A percentile compares a stretch with the other conserved stretches of the same genome.
phyloP scores from a whole-genome alignment of 2,113 vertebrate species.

The Bungarus multicinctus region DNA sequence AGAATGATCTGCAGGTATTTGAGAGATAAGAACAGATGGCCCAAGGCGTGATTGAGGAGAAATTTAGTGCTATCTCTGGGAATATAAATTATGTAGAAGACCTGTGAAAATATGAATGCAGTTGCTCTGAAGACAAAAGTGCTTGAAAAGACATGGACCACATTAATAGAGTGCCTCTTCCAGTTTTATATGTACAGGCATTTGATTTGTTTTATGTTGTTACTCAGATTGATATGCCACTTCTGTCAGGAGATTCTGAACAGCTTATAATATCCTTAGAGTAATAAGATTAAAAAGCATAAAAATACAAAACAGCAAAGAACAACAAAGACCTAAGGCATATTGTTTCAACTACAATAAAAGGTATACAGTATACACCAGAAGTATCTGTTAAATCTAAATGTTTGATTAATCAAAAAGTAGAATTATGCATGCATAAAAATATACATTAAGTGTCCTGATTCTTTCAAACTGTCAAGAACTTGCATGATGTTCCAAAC shows the following conservation, averaged over 20 bases:
- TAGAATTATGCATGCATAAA: background rate
- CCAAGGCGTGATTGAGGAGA: too few species aligned
- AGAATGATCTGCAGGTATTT: constrained; percentile 95
- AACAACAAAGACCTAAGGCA: background rate
- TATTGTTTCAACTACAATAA: background rate
- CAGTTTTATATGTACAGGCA: background rate
- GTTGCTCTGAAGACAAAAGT: too few species aligned
- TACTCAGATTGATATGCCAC: background rate
- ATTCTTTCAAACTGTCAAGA: background rate
- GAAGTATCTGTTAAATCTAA: background rate
- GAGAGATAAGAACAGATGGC: rapidly evolving
- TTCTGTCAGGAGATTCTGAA: background rate
- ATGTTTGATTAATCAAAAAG: background rate
- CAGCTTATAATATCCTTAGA: background rate
- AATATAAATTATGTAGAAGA: too few species aligned
- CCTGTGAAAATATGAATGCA: too few species aligned
- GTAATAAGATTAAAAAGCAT: background rate
- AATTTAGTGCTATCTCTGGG: too few species aligned
- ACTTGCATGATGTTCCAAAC: background rate
- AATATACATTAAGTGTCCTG: background rate
- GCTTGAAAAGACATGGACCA: too few species aligned
- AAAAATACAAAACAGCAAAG: background rate
- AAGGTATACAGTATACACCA: background rate
- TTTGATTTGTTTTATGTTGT: background rate
- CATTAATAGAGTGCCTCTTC: background rate